A percentile compares a stretch with the other conserved stretches of the same genome.
These are phyloP conservation scores for Corydoras sp. DNA, from an alignment of 2,113 vertebrate species.

Conservation along the genomic window DNA sequence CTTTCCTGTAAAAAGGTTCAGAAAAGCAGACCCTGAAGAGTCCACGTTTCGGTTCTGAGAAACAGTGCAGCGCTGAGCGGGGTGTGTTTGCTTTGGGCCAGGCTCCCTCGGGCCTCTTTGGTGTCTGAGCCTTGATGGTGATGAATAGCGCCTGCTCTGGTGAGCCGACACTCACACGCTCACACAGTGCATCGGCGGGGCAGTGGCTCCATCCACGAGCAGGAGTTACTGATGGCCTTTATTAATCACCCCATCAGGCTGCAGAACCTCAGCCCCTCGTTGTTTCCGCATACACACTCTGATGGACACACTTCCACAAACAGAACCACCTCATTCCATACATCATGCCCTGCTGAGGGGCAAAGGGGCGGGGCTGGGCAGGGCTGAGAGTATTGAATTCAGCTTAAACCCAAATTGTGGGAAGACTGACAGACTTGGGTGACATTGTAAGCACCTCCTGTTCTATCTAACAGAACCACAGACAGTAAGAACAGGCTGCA, in stretches of 20 bases:
- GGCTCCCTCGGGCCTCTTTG: not conserved
- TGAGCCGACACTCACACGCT: constrained; percentile 25
- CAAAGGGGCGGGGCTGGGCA: constrained; percentile 11
- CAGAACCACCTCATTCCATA: constrained; percentile 32
- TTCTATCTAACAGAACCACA: no score
- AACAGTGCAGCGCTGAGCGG: constrained; percentile 4
- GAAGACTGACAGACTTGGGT: constrained; percentile 9
- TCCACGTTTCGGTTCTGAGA: not conserved
- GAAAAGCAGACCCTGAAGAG: no score
- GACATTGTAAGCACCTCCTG: not conserved
- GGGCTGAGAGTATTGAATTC: no score
- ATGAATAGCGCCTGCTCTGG: constrained; percentile 38
- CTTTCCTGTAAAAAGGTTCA: no score
- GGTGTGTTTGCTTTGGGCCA: constrained; percentile 22
- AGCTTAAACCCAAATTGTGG: not conserved
- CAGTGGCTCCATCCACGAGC: constrained; percentile 27
- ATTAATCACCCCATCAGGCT: constrained; percentile 54
- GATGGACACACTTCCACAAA: constrained; percentile 24
- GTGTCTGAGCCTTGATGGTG: constrained; percentile 25
- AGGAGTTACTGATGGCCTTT: constrained; percentile 47
- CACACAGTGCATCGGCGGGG: constrained; percentile 6
- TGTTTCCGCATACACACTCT: constrained; percentile 27
- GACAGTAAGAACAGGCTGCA: no score
- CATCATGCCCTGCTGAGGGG: constrained; percentile 27
- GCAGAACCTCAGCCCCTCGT: constrained; percentile 28